Evolutionary conservation across 2,113 vertebrate genomes (phyloP), one percentile per base, ranked within the genome.

Genomic region (Sceloporus undulatus): DNA sequence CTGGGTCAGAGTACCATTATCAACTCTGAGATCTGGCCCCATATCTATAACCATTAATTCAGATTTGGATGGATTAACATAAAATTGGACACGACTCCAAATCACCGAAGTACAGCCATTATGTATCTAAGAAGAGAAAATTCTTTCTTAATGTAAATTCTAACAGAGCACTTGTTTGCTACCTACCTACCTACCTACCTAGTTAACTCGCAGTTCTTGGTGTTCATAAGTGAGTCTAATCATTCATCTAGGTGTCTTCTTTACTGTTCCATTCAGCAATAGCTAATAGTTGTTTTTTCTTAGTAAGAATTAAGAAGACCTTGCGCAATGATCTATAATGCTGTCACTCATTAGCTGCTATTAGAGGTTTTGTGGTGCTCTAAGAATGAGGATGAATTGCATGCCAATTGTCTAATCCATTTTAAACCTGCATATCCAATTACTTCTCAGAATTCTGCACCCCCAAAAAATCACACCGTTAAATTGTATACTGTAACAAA

Each of bases 321-420:
- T 13, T n/a, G 38, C 54, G 85, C 19, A 73, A 74, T 2, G 1
- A 25, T 42, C 66, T 52, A 73, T 80, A 38, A 21, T 74, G 78
- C 34, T 14, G 52, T 42, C 70, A 81, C 16, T 62, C 68, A 25
- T 81, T 87, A 29, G 34, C 34, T 42, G 78, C 54, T 40, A 42
- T 81, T 87, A 87, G n/a, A 73, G 77, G 52, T 81, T 87, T 59
- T 21, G n/a, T 71, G 42, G 40, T 13, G 38, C 21, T 66, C 5
- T 18, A 21, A 54, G 29, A 34, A 40, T 66, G 42, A 56, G 42
- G 29, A 79, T 79, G 48, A 79, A 79, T 56, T 18, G 23, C 19
- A 40, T 16, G 4, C 65, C 62, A 79, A 48, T 5, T 34, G 1
- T 40, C 52, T 71, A 59, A 80, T 40, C 65, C n/a, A 40, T 80